A percentile compares a stretch with the other conserved stretches of the same genome.
Evolutionary conservation across 2,888 invertebrate genomes (phyloP).

Genomic region (Abrostola tripartita): DNA sequence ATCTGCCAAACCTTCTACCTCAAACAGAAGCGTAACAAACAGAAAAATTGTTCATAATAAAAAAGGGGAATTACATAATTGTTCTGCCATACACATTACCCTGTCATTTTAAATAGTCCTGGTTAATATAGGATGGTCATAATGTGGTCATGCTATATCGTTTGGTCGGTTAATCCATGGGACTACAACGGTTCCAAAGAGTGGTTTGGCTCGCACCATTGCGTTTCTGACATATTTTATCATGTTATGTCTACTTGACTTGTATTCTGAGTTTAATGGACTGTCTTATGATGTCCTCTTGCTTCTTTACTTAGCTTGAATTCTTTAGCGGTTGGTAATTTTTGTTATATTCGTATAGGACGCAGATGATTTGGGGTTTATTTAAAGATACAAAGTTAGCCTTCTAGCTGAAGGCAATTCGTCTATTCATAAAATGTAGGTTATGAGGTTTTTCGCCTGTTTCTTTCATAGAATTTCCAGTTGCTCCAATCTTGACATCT

Average conservation of each 20-base stretch:
- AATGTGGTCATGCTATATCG: slow-evolving; percentile 29
- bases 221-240: slow-evolving; percentile 71
- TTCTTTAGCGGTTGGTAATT: not conserved
- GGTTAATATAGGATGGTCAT: not conserved
- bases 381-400: too few species aligned
- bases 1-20: not conserved
- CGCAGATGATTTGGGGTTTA: too few species aligned
- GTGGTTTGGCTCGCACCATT: slow-evolving; percentile 71
- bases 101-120: slow-evolving; percentile 8
- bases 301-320: not conserved
- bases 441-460: too few species aligned
- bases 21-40: not conserved
- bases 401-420: too few species aligned
- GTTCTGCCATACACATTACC: slow-evolving; percentile 18
- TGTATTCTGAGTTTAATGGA: slow-evolving; percentile 55
- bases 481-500: too few species aligned
- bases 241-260: slow-evolving; percentile 63
- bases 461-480: too few species aligned
- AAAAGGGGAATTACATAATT: slow-evolving; percentile 18
- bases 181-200: slow-evolving; percentile 68
- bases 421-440: too few species aligned
- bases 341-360: not conserved
- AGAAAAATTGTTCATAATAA: slow-evolving; percentile 32
- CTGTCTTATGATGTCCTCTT: slow-evolving; percentile 31
- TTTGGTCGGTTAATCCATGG: slow-evolving; percentile 52